These are phyloP conservation scores for Dolomedes plantarius DNA, from an alignment of 2,888 invertebrate species.

Conservation along the genomic window DNA sequence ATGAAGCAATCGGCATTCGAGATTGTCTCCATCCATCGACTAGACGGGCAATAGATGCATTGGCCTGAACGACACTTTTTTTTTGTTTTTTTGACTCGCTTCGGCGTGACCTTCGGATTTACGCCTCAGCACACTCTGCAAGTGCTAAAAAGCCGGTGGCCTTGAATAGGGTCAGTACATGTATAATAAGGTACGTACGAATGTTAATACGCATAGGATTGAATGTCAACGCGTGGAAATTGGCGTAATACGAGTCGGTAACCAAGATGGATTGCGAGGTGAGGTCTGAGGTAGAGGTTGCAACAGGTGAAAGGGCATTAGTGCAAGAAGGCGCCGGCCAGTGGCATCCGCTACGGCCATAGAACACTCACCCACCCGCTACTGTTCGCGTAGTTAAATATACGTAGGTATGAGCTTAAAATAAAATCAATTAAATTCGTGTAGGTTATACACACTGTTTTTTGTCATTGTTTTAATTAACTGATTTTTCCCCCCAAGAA, in stretches of 20 bases:
- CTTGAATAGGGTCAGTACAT: constrained; percentile 64
- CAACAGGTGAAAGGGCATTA: background rate
- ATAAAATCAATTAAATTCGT: no score
- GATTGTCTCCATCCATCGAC: constrained; percentile 23
- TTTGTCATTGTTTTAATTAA: no score
- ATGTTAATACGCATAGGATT: constrained; percentile 13
- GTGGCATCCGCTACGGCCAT: no score
- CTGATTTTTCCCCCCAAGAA: no score
- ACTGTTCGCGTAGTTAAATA: no score
- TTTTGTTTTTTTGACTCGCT: constrained; percentile 17
- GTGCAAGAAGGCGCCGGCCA: background rate
- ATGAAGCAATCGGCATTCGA: constrained; percentile 3
- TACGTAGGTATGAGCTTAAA: no score
- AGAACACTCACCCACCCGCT: no score
- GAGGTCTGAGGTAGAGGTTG: background rate
- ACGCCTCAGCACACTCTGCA: constrained; percentile 47
- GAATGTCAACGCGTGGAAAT: background rate
- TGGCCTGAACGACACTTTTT: constrained; percentile 47
- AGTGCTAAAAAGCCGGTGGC: constrained; percentile 58
- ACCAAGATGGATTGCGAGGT: background rate
- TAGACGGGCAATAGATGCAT: constrained; percentile 29
- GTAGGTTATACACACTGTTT: no score
- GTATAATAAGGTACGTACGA: constrained; percentile 32
- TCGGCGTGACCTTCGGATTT: constrained; percentile 53
- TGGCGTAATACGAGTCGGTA: constrained; percentile 4